phyloP scores from a whole-genome alignment of 2,113 vertebrate genomes.

The Onychostoma macrolepis region DNA sequence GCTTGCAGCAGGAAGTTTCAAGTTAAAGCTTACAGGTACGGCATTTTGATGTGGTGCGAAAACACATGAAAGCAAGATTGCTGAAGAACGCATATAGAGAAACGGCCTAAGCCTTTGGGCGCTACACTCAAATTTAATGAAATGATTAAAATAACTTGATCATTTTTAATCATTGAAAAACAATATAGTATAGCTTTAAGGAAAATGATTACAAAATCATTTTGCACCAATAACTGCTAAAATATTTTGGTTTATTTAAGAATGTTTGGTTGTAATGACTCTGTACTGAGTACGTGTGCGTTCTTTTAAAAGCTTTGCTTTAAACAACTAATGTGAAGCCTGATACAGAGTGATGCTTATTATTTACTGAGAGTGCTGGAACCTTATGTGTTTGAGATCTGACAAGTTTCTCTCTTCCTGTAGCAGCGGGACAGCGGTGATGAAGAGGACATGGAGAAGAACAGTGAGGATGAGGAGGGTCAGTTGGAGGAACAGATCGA shows the following conservation, averaged over 20 bases:
- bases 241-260: not conserved
- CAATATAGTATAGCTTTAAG: not conserved
- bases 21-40: too few species aligned
- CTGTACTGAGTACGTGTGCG: not conserved
- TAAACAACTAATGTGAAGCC: not conserved
- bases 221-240: not conserved
- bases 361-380: not conserved
- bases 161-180: not conserved
- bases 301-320: not conserved
- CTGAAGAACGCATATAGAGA: too few species aligned
- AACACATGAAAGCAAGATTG: too few species aligned
- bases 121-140: not conserved
- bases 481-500: slow-evolving; percentile 96
- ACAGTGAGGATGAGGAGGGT: slow-evolving; percentile 91
- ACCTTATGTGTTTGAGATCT: not conserved
- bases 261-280: not conserved
- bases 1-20: too few species aligned
- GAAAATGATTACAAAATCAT: not conserved
- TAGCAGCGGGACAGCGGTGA: slow-evolving; percentile 87
- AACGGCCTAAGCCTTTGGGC: not conserved
- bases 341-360: not conserved
- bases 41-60: too few species aligned
- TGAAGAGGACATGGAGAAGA: slow-evolving; percentile 88
- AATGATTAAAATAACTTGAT: not conserved
- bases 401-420: not conserved